Evolutionary conservation across 1,140 invertebrate genomes (phyloP).

Genomic region (Dendroctonus valens): DNA sequence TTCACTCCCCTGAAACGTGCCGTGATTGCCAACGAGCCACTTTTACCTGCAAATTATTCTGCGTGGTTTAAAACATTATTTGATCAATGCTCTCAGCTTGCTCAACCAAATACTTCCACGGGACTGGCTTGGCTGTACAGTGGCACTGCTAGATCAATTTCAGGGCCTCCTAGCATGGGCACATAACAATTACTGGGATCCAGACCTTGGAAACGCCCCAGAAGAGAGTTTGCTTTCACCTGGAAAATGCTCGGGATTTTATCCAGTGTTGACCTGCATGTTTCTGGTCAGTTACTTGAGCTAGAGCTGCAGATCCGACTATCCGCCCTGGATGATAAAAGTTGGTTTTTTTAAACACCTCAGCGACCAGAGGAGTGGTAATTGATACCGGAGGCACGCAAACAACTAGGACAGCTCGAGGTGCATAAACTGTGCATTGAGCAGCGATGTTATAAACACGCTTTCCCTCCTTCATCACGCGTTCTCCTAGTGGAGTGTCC

Average conservation of each 20-base stretch:
- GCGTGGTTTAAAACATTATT: no score
- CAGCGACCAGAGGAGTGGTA: slow-evolving; percentile 39
- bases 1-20: slow-evolving; percentile 32
- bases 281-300: slow-evolving; percentile 33
- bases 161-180: slow-evolving; percentile 46
- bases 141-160: slow-evolving; percentile 44
- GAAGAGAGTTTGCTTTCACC: slow-evolving; percentile 42
- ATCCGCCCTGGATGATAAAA: slow-evolving; percentile 49
- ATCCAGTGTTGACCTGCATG: background rate
- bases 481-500: slow-evolving; percentile 31
- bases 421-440: slow-evolving; percentile 41
- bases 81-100: background rate
- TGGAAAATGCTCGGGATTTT: slow-evolving; percentile 17
- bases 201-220: slow-evolving; percentile 40
- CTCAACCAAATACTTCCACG: slow-evolving; percentile 24
- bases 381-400: slow-evolving; percentile 43
- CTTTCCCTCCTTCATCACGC: slow-evolving; percentile 40
- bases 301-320: slow-evolving; percentile 41
- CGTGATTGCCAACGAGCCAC: slow-evolving; percentile 17
- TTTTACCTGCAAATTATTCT: slow-evolving; percentile 9
- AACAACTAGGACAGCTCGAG: slow-evolving; percentile 42
- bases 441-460: slow-evolving; percentile 39
- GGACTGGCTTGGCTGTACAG: slow-evolving; percentile 41
- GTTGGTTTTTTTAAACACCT: slow-evolving; percentile 43
- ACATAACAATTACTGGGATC: slow-evolving; percentile 41